phyloP scores from a whole-genome alignment of 2,113 vertebrate genomes.

The Protomyctophum bolini region DNA sequence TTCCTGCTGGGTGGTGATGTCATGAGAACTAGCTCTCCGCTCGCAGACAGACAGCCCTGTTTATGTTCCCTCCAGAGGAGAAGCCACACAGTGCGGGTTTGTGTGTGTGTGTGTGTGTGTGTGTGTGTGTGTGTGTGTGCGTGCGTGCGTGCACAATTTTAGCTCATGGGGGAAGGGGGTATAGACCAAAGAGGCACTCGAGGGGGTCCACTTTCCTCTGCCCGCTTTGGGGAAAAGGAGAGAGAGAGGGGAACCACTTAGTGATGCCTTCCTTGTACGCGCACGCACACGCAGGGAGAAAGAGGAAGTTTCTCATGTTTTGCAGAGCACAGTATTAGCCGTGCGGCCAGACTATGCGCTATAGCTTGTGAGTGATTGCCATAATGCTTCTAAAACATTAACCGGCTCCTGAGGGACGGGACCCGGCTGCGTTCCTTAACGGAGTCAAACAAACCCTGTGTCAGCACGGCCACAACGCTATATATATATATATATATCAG shows the following conservation, averaged over 20 bases:
- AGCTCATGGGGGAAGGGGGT: conserved; percentile 67
- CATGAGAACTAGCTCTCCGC: conserved; percentile 81
- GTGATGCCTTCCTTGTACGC: conserved; percentile 63
- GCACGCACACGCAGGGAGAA: conserved; percentile 50
- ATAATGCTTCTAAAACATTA: conserved; percentile 61
- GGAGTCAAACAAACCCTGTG: conserved; percentile 61
- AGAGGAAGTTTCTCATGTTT: conserved; percentile 78
- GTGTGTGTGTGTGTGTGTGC: conserved; percentile 2
- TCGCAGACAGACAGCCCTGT: conserved; percentile 81
- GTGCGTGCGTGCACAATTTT: conserved; percentile 58
- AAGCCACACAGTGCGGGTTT: conserved; percentile 63
- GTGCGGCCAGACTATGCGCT: conserved; percentile 57
- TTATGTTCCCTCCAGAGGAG: conserved; percentile 80
- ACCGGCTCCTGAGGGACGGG: conserved; percentile 67
- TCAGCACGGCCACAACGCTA: conserved; percentile 55
- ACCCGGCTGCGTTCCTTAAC: conserved; percentile 56
- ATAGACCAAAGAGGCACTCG: conserved; percentile 71
- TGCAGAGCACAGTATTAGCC: conserved; percentile 72
- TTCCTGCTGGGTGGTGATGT: conserved; percentile 84
- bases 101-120: conserved; percentile 27
- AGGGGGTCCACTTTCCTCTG: conserved; percentile 73
- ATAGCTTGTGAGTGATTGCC: conserved; percentile 64
- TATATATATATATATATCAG: too few relatives aligned
- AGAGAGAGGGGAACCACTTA: conserved; percentile 75
- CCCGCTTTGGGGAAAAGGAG: conserved; percentile 46